phyloP scores from a whole-genome alignment of 2,113 vertebrate species.

The Argyrosomus japonicus region DNA sequence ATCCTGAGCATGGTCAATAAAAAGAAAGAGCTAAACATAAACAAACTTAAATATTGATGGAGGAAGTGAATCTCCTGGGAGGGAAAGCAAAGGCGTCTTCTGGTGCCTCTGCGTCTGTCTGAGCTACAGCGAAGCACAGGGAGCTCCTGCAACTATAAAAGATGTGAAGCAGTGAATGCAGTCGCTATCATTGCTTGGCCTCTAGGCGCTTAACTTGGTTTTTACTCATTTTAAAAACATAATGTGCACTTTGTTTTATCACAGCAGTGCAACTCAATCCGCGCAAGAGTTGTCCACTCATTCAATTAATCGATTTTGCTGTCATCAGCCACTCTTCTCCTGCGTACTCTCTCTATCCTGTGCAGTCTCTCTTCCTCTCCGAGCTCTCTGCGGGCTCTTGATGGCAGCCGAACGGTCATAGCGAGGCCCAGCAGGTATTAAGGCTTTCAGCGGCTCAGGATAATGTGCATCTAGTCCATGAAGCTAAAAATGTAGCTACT shows the following conservation, averaged over 20 bases:
- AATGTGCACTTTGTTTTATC: conserved; percentile 75
- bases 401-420: conserved; percentile 60
- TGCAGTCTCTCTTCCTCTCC: conserved; percentile 60
- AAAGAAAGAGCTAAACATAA: conserved; percentile 77
- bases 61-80: conserved; percentile 62
- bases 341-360: conserved; percentile 31
- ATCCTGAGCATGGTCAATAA: conserved; percentile 52
- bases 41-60: conserved; percentile 83
- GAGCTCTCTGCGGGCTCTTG: conserved; percentile 69
- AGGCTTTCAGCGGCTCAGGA: conserved; percentile 72
- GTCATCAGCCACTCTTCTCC: conserved; percentile 69
- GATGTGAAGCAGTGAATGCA: conserved; percentile 18
- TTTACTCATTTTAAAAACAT: conserved; percentile 70
- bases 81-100: conserved; percentile 40
- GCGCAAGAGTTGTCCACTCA: conserved; percentile 75
- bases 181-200: conserved; percentile 20
- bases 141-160: conserved; percentile 49
- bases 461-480: conserved; percentile 73
- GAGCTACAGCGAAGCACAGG: conserved; percentile 46
- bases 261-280: conserved; percentile 78
- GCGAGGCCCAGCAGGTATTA: conserved; percentile 71
- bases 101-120: conserved; percentile 78
- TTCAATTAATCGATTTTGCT: conserved; percentile 76
- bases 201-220: conserved; percentile 62
- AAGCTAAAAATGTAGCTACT: conserved; percentile 75